A percentile compares a stretch with the other conserved stretches of the same genome.
Conservation (phyloP, 1,140 invertebrate species). For the Heliothis subflexa region DNA sequence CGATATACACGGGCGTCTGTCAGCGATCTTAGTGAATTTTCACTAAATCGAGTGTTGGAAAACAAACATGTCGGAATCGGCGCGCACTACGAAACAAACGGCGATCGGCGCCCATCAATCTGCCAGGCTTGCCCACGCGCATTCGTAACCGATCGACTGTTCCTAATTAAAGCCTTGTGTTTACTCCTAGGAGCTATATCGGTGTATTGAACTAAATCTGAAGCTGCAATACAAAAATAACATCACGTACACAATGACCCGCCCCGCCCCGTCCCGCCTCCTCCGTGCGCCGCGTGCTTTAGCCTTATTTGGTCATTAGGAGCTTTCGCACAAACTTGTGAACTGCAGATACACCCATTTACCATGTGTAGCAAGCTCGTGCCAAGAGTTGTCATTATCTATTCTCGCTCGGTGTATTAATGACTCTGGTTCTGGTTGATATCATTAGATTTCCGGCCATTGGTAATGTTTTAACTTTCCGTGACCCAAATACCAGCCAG, state of each 20-base stretch:
- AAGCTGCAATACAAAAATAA: conserved; percentile 71
- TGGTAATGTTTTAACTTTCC: neutral
- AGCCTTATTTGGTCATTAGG: conserved; percentile 30
- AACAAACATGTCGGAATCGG: conserved; percentile 68
- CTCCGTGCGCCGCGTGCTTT: neutral
- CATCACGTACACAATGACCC: conserved; percentile 55
- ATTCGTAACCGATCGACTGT: conserved; percentile 64
- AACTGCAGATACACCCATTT: neutral
- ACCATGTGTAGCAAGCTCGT: neutral
- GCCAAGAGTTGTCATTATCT: conserved; percentile 30
- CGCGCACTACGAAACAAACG: conserved; percentile 45
- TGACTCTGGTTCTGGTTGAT: neutral
- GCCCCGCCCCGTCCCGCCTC: neutral
- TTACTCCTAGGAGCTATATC: conserved; percentile 74
- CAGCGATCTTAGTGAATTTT: conserved; percentile 77
- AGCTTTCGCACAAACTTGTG: neutral
- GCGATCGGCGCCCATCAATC: conserved; percentile 64
- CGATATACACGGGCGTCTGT: conserved; percentile 64
- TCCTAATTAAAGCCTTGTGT: conserved; percentile 75
- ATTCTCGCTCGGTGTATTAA: conserved; percentile 10
- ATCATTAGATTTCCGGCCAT: conserved; percentile 8
- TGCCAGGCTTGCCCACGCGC: conserved; percentile 70
- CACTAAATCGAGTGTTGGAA: conserved; percentile 73
- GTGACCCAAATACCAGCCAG: neutral
- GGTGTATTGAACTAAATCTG: conserved; percentile 70